phyloP scores from a whole-genome alignment of 1,140 invertebrate genomes.

The Brachystomella parvula region DNA sequence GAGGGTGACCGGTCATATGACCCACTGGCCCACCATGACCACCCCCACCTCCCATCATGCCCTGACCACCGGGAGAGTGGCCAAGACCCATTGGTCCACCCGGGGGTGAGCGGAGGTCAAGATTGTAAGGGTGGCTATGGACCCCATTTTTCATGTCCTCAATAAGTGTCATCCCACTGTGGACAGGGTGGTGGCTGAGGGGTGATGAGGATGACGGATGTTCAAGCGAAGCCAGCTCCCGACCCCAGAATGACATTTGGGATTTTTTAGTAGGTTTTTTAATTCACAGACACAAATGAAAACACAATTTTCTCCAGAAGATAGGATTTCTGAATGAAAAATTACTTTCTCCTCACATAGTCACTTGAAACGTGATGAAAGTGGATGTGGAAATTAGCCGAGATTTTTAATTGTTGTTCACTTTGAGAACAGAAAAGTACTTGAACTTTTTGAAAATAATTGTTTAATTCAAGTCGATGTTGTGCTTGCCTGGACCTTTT shows the following conservation, averaged over 20 bases:
- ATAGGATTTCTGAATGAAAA: not conserved
- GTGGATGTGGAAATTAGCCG: too few species aligned
- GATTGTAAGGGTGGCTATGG: constrained; percentile 37
- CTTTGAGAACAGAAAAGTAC: not conserved
- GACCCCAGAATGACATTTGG: constrained; percentile 33
- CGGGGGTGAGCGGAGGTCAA: constrained; percentile 33
- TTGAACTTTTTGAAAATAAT: not conserved
- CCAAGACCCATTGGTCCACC: constrained; percentile 19
- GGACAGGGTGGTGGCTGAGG: constrained; percentile 23
- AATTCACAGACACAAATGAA: not conserved
- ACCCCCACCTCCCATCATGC: constrained; percentile 20
- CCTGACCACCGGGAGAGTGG: constrained; percentile 31
- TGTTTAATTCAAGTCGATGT: not conserved
- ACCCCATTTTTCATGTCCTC: constrained; percentile 34
- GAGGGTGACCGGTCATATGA: constrained; percentile 28
- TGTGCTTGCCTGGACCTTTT: not conserved
- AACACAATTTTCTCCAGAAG: not conserved
- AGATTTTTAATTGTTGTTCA: too few species aligned
- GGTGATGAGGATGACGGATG: constrained; percentile 35
- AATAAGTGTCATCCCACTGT: constrained; percentile 29
- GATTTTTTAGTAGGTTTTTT: not conserved
- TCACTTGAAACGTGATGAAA: not conserved
- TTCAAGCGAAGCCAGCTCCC: constrained; percentile 32
- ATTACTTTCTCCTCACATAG: not conserved
- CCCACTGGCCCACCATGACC: constrained; percentile 27